These are phyloP conservation scores for Nycteola revayana DNA, from an alignment of 2,888 invertebrate species.

Conservation along the genomic window DNA sequence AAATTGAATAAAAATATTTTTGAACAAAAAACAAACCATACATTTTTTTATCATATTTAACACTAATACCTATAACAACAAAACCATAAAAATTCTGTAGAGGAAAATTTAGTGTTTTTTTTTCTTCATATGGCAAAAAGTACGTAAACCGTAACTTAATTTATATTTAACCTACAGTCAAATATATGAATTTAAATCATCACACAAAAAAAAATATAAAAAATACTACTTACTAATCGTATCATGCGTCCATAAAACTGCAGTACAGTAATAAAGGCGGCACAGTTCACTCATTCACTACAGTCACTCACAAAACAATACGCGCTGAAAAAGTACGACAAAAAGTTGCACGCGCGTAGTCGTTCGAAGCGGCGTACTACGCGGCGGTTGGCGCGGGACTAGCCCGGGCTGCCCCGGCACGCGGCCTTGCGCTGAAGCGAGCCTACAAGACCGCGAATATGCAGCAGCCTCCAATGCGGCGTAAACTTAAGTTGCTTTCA, in stretches of 20 bases:
- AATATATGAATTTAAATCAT: too few relatives aligned
- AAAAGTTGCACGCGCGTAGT: constrained; percentile 36
- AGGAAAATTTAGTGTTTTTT: too few relatives aligned
- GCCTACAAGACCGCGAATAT: constrained; percentile 19
- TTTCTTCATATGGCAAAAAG: too few relatives aligned
- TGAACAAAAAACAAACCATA: too few relatives aligned
- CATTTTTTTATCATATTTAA: too few relatives aligned
- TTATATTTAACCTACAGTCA: too few relatives aligned
- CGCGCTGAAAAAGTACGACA: constrained; percentile 49
- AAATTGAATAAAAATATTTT: too few relatives aligned
- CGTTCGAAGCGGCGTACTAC: constrained; percentile 43
- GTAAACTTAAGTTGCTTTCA: constrained; percentile 7
- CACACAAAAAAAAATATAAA: too few relatives aligned
- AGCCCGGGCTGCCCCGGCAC: constrained; percentile 44
- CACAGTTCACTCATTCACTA: constrained; percentile 34
- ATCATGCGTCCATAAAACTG: constrained; percentile 25
- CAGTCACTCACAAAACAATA: constrained; percentile 28
- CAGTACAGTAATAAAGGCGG: constrained; percentile 23
- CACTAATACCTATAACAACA: too few relatives aligned
- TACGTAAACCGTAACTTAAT: too few relatives aligned
- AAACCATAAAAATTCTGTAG: too few relatives aligned
- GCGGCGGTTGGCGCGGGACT: constrained; percentile 55
- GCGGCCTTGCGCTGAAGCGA: constrained; percentile 23
- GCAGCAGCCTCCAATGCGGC: constrained; percentile 15
- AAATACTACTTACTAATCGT: constrained; percentile 28